These are phyloP conservation scores for Beroe ovata DNA, from an alignment of 37 sponge, comb jelly and placozoan species.

Conservation along the genomic window DNA sequence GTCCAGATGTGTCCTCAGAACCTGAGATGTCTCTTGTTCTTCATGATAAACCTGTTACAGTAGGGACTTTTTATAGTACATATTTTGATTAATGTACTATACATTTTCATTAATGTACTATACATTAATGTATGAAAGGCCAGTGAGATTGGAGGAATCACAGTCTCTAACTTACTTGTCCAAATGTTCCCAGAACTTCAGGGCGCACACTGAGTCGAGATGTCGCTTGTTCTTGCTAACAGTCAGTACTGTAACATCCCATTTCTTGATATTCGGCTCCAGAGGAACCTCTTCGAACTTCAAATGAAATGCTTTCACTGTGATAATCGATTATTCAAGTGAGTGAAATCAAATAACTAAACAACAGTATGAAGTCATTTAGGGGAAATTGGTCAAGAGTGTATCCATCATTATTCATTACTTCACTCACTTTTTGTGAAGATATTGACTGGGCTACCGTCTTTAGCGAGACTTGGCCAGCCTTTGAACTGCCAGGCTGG, in stretches of 20 bases:
- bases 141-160: too few relatives aligned
- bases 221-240: constrained; percentile 87
- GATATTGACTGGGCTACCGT: constrained; percentile 93
- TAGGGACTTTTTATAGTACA: too few relatives aligned
- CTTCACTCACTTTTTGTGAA: constrained; percentile 83
- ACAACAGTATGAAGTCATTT: too few relatives aligned
- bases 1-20: too few relatives aligned
- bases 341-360: too few relatives aligned
- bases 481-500: constrained; percentile 99
- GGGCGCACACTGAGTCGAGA: constrained; percentile 83
- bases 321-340: too few relatives aligned
- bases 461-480: constrained; percentile 86
- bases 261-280: constrained; percentile 87
- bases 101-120: too few relatives aligned
- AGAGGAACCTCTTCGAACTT: constrained; percentile 80
- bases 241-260: constrained; percentile 87
- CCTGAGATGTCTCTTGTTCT: constrained; percentile 77
- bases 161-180: constrained; percentile 82
- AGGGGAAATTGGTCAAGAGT: too few relatives aligned
- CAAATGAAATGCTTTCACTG: constrained; percentile 83
- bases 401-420: neutral
- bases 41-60: constrained; percentile 80
- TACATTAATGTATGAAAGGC: too few relatives aligned
- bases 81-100: too few relatives aligned
- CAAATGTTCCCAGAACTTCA: constrained; percentile 88